A percentile compares a stretch with the other conserved stretches of the same genome.
These are phyloP conservation scores for Cephus rjabovi DNA, from an alignment of 2,888 invertebrate species.

Conservation along the genomic window DNA sequence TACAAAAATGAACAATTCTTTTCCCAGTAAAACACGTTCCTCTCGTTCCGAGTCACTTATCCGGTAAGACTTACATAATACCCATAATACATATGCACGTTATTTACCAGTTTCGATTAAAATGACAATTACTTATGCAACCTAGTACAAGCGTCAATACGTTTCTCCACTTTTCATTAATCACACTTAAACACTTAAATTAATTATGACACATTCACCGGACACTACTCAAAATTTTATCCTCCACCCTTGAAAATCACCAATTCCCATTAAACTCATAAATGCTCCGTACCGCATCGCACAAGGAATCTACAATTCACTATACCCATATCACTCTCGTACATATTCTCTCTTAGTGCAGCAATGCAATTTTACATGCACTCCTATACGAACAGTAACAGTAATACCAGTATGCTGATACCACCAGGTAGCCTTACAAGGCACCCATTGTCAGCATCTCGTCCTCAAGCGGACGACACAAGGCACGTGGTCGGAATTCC, in stretches of 20 bases:
- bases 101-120: conserved; percentile 43
- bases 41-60: conserved; percentile 17
- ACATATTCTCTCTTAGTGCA: not conserved
- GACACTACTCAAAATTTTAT: not conserved
- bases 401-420: not conserved
- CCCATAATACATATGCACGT: conserved; percentile 11
- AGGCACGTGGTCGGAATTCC: not conserved
- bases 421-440: conserved; percentile 3
- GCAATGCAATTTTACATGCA: not conserved
- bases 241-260: not conserved
- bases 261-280: not conserved
- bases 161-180: not conserved
- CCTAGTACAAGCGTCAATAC: conserved; percentile 20
- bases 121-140: conserved; percentile 62
- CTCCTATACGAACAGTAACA: not conserved
- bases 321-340: not conserved
- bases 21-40: not conserved
- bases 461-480: not conserved
- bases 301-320: not conserved
- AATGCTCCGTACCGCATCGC: not conserved
- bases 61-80: not conserved
- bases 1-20: not conserved
- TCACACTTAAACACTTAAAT: not conserved
- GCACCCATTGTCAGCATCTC: not conserved
- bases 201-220: not conserved